Base-by-base conservation (phyloP, 2,797 vertebrate genomes). In the Hybognathus amarus region DNA sequence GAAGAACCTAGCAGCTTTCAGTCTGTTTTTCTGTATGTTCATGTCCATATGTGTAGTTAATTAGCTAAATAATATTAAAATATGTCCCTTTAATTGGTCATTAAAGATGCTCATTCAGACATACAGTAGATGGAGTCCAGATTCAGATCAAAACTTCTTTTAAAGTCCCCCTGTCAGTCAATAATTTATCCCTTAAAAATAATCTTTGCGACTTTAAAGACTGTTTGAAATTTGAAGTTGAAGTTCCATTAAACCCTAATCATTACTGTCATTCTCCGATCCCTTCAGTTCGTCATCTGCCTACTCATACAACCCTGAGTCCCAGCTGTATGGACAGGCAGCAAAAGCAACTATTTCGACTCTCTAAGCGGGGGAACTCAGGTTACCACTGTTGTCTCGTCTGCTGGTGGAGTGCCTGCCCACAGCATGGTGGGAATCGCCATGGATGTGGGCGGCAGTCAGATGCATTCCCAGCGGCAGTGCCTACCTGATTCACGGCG, bases 351-450 rank as follows among this genome's bases (percentile, higher is more conserved):
- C 75, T 99, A 99, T 91, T 99, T 99, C 42, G 98, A 99, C 90
- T 92, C 96, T 0, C 96, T n/a, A 96, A 82, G 95, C 96, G 2
- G 94, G 96, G 95, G 96, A 1, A 90, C 95, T 83, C 97, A 97
- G 88, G 97, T 97, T 93, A 97, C 97, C 85, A 96, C 97, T 0
- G 97, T 97, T 80, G 94, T 97, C 80, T 97, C 97, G 10, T 97
- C 97, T 47, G 96, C 97, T 71, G 93, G 96, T 5, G 92, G 96
- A 1, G 95, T 96, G 84, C 95, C 96, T 61, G 90, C 96, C 54
- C 98, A 99, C 67, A 89, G 96, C 93, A 98, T 99, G 98, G 98
- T 99, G 93, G 98, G 97, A 93, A 97, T 99, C 85, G 88, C 97
- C 86, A 97, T 99, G 98, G 98, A 99, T 6, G 95, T 98, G 82